phyloP scores from a whole-genome alignment of 2,113 vertebrate species.

The Seriola quinqueradiata region DNA sequence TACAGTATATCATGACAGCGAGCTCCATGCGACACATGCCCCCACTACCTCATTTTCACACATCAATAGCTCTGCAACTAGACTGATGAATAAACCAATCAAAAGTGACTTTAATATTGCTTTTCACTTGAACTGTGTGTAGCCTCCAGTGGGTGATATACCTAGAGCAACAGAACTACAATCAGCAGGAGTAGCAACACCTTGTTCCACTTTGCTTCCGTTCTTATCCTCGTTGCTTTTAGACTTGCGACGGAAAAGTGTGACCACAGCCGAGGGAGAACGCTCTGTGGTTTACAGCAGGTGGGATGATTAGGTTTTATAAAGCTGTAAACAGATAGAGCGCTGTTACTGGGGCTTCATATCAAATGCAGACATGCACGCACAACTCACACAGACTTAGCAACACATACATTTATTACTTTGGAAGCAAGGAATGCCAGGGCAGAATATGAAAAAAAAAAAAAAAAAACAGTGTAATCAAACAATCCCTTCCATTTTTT shows the following conservation, averaged over 20 bases:
- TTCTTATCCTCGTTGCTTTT: not conserved
- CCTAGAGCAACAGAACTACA: constrained; percentile 4
- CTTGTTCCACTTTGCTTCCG: not conserved
- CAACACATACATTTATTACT: constrained; percentile 49
- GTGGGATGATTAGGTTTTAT: constrained; percentile 57
- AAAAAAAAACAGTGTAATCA: constrained; percentile 60
- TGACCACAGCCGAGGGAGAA: constrained; percentile 14
- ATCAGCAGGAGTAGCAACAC: constrained; percentile 2
- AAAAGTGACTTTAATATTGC: constrained; percentile 37
- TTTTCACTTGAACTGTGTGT: not conserved
- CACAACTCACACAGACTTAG: constrained; percentile 18
- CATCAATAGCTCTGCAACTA: constrained; percentile 35
- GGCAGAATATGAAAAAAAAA: constrained; percentile 45
- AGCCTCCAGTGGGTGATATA: constrained; percentile 20
- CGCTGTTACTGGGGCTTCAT: constrained; percentile 7
- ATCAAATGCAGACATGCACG: constrained; percentile 39
- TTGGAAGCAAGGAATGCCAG: constrained; percentile 27
- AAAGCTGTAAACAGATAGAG: constrained; percentile 47
- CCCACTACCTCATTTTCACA: constrained; percentile 29
- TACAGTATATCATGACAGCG: constrained; percentile 22
- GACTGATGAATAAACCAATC: constrained; percentile 56
- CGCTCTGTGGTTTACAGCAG: constrained; percentile 32
- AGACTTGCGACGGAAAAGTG: constrained; percentile 3
- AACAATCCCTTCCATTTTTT: constrained; percentile 43
- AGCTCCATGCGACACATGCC: constrained; percentile 4